Base-by-base conservation (phyloP, 2,113 vertebrate species). In the Carassius auratus region DNA sequence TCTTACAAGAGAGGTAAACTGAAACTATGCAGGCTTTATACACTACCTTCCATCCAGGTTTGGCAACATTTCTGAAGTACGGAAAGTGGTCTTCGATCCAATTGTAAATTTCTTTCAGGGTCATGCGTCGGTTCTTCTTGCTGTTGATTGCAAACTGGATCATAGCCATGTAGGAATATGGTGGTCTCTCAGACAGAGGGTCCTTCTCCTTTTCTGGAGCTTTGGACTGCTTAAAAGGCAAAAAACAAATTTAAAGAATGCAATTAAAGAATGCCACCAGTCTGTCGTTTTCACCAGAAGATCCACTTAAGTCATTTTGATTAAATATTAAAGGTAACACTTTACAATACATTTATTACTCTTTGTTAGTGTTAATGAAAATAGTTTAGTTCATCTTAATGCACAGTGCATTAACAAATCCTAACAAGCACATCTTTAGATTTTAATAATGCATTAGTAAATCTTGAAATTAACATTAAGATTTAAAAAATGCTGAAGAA, bases 111-210 rank as follows among this genome's bases (percentile, higher is more conserved):
- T 99, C 97, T 73, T 98, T 99, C 87, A 99, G 90, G 1, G 97
- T 98, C 98, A 99, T 99, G 87, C 92, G 95, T 88, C 95, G 95
- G 88, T 91, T 94, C 77, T 94, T 94, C 0, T 93, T 96, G 88
- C 98, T 99, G 92, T 99, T 99, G 92, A 99, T 99, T 4, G 98
- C 98, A 80, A 99, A 99, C 84, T 99, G 98, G 89, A 99, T 99
- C 96, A 99, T 97, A 85, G 96, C 97, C 97, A 99, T 99, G 91
- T 99, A 99, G 83, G 98, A 99, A 87, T 98, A 99, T 0, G 98
- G 98, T 0, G 98, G 98, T 85, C 97, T 93, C 89, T 98, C 95
- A 0, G 92, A 94, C 55, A 90, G 5, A 0, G 94, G 91, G 23
- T 93, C 92, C 30, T 92, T 95, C 1, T 90, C 89, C 12, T 30